A percentile compares a stretch with the other conserved stretches of the same genome.
phyloP scores from a whole-genome alignment of 2,888 invertebrate genomes.

The Dynastes tityus region DNA sequence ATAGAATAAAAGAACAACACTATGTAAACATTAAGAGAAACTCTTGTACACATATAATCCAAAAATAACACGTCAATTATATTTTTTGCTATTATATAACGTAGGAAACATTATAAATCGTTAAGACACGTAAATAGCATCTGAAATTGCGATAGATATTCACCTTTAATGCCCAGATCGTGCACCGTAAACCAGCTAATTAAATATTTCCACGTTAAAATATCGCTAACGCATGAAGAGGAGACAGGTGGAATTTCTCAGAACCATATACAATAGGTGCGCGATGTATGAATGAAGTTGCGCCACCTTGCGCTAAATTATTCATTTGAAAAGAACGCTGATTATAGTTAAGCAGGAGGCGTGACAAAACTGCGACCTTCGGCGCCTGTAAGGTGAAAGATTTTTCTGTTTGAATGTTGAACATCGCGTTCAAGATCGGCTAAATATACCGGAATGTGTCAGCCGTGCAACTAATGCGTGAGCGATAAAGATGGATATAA shows the following conservation, averaged over 20 bases:
- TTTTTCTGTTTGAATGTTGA: conserved; percentile 6
- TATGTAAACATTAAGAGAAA: no score
- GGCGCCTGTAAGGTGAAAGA: conserved; percentile 24
- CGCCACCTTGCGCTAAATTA: conserved; percentile 20
- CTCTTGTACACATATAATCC: no score
- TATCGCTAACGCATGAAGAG: conserved; percentile 5
- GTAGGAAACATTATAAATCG: no score
- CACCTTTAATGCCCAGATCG: neutral
- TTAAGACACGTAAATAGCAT: no score
- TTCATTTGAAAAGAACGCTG: conserved; percentile 31
- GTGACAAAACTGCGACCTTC: conserved; percentile 16
- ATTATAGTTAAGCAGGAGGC: conserved; percentile 6
- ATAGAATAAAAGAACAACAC: no score
- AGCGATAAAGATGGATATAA: no score
- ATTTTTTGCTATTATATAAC: no score
- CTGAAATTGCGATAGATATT: no score
- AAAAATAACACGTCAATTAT: no score
- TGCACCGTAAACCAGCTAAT: conserved; percentile 2
- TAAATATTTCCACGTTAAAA: conserved; percentile 22
- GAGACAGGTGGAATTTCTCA: conserved; percentile 17
- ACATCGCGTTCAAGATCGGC: neutral
- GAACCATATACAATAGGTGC: neutral
- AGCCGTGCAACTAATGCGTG: no score
- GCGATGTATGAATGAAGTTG: conserved; percentile 25
- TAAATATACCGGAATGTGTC: no score